These are phyloP conservation scores for Cheilosia pagana DNA, from an alignment of 2,888 invertebrate genomes.

Conservation along the genomic window DNA sequence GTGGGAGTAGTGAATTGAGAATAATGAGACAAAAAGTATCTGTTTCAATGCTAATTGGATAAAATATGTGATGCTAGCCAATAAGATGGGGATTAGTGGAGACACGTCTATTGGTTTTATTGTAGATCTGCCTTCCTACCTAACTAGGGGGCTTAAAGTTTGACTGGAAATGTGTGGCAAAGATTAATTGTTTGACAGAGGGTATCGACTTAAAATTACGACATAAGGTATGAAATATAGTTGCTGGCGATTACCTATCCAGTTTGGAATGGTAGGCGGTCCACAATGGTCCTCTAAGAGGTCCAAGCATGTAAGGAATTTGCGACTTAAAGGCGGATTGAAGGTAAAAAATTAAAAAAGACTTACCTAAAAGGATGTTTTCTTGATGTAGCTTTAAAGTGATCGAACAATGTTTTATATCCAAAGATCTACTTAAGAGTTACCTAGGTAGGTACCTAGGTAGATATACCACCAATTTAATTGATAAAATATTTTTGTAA, in stretches of 20 bases:
- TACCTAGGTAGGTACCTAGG: no score
- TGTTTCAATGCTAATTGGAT: constrained; percentile 74
- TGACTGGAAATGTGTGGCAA: constrained; percentile 51
- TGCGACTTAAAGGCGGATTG: neutral
- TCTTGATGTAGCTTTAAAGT: no score
- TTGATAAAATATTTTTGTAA: no score
- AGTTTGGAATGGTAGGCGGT: constrained; percentile 25
- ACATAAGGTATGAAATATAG: constrained; percentile 24
- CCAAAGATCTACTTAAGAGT: no score
- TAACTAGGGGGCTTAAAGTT: constrained; percentile 13
- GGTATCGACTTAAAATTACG: constrained; percentile 22
- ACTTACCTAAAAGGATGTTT: no score
- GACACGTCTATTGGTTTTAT: constrained; percentile 4
- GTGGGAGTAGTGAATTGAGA: constrained; percentile 55
- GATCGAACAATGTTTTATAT: no score
- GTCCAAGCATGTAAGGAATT: neutral
- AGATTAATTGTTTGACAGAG: constrained; percentile 48
- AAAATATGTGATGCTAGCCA: constrained; percentile 73
- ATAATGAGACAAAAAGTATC: constrained; percentile 72
- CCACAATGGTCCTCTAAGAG: neutral
- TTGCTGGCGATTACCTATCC: neutral
- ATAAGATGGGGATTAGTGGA: constrained; percentile 69
- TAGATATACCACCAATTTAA: no score
- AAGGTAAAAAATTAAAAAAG: no score
- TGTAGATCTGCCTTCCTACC: constrained; percentile 2